These are phyloP conservation scores for Pristionchus entomophagus DNA, from an alignment of 2,888 invertebrate genomes.

Conservation along the genomic window DNA sequence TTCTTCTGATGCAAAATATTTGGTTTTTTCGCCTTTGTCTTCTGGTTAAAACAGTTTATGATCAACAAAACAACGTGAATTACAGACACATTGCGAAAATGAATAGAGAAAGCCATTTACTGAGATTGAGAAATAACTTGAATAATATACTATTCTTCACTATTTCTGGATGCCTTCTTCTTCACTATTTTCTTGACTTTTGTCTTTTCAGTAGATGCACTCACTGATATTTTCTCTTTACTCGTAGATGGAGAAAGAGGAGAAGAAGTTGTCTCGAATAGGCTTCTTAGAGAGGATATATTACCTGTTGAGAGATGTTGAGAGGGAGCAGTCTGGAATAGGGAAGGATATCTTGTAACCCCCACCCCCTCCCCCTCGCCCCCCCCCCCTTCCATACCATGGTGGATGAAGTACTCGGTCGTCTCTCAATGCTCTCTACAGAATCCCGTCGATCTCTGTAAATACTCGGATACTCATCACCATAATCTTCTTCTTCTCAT, in stretches of 20 bases:
- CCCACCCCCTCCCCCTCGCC: no score
- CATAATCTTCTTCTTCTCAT: no score
- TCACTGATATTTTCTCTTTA: not conserved
- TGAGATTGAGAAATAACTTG: no score
- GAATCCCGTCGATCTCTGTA: not conserved
- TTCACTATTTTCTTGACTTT: conserved; percentile 6
- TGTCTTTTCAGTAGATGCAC: conserved; percentile 1
- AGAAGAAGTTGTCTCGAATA: conserved; percentile 12
- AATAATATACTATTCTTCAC: not conserved
- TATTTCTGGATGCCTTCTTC: not conserved
- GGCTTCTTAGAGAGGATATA: not conserved
- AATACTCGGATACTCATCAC: no score
- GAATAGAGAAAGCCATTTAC: no score
- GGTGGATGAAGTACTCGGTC: conserved; percentile 12
- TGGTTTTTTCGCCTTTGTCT: no score
- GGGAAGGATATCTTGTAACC: no score
- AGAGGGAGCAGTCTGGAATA: no score
- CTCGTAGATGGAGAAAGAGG: not conserved
- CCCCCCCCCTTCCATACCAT: no score
- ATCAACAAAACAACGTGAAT: no score
- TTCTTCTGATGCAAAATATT: no score
- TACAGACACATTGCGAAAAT: not conserved
- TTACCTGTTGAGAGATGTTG: not conserved
- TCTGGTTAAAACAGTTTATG: not conserved
- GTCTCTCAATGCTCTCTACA: conserved; percentile 10